phyloP scores from a whole-genome alignment of 2,888 invertebrate species.

The Micoletzkya japonica region DNA sequence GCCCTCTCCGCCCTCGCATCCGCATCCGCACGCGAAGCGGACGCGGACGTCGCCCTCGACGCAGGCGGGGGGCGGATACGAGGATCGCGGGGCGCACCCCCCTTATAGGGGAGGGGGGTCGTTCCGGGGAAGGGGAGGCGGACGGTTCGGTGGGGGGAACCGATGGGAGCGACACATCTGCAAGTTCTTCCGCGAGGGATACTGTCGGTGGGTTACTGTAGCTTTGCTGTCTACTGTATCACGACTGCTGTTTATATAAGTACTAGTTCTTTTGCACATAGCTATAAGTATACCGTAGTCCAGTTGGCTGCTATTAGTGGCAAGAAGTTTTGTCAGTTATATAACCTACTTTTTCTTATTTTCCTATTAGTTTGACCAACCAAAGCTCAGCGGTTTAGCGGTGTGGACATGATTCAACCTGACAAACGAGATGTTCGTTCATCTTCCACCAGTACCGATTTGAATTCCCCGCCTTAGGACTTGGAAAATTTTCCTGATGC shows the following conservation, averaged over 20 bases:
- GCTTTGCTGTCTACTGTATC: neutral
- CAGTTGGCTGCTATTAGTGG: too few species aligned
- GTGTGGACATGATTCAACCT: neutral
- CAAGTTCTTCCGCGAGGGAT: slow-evolving; percentile 64
- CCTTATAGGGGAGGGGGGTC: too few species aligned
- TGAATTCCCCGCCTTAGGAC: too few species aligned
- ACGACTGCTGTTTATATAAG: neutral
- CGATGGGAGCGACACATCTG: slow-evolving; percentile 51
- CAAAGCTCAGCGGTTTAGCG: too few species aligned
- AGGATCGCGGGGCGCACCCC: too few species aligned
- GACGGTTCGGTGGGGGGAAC: slow-evolving; percentile 2
- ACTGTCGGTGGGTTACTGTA: slow-evolving; percentile 51
- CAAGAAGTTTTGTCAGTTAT: too few species aligned
- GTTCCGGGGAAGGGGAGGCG: slow-evolving; percentile 20
- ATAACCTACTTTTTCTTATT: too few species aligned
- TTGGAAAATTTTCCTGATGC: neutral
- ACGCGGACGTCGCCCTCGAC: slow-evolving; percentile 20
- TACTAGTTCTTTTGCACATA: neutral
- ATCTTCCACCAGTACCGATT: too few species aligned
- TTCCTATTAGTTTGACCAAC: too few species aligned
- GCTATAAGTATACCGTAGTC: too few species aligned
- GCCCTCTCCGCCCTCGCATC: neutral
- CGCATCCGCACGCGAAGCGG: slow-evolving; percentile 19
- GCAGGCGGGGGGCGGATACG: too few species aligned
- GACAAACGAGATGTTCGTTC: too few species aligned